A percentile compares a stretch with the other conserved stretches of the same genome.
Conservation (phyloP, 2,797 vertebrate species). For the Dendrocincla tyrannina region DNA sequence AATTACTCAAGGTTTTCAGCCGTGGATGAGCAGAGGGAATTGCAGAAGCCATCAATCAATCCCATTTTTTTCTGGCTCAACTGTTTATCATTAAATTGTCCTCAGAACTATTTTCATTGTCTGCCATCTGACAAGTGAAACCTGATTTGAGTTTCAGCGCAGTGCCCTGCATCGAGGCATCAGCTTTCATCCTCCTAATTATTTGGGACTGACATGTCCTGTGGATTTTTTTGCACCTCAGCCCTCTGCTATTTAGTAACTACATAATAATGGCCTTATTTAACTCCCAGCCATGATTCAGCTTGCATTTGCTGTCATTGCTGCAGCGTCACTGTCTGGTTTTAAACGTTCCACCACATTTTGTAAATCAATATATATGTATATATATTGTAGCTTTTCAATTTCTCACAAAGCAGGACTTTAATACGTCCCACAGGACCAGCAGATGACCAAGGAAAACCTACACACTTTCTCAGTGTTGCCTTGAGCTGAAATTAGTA, state of each 20-base stretch:
- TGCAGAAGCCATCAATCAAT: background rate
- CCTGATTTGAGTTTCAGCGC: background rate
- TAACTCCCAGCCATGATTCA: background rate
- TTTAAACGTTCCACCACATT: background rate
- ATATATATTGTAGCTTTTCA: background rate
- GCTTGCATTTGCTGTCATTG: background rate
- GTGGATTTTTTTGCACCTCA: background rate
- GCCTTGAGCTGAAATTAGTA: background rate
- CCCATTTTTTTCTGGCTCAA: background rate
- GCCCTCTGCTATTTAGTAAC: background rate
- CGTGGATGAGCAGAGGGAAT: fast-evolving
- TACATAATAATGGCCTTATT: background rate
- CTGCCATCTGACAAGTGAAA: background rate
- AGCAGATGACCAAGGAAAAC: background rate
- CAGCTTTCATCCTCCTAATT: background rate
- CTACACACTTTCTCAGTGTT: background rate
- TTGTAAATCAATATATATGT: background rate
- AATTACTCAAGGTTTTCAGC: background rate
- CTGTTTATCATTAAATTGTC: background rate
- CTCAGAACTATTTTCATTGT: background rate
- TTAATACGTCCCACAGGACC: background rate
- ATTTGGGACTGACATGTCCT: background rate
- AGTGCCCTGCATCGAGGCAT: background rate
- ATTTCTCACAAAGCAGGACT: background rate
- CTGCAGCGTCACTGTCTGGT: background rate